A percentile compares a stretch with the other conserved stretches of the same genome.
Conservation (phyloP, 2,113 vertebrate genomes). For the Heteronetta atricapilla region DNA sequence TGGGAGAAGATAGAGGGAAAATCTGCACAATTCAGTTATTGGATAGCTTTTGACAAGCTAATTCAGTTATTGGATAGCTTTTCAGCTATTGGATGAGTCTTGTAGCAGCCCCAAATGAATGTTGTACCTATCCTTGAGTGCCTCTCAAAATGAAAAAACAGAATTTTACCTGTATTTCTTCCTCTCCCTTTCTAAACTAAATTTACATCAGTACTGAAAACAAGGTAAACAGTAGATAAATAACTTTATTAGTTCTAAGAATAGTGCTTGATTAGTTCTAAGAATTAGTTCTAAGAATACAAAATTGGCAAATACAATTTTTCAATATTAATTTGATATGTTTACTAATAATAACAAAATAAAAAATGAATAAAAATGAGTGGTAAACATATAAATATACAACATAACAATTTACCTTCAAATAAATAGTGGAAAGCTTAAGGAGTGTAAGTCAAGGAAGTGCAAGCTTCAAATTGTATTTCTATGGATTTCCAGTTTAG, state of each 20-base stretch:
- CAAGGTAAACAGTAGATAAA: background rate
- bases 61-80: background rate
- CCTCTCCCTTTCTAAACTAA: background rate
- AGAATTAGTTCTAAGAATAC: background rate
- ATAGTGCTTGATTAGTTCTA: background rate
- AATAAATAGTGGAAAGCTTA: background rate
- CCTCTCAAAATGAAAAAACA: background rate
- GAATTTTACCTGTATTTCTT: background rate
- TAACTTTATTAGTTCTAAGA: background rate
- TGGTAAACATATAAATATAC: background rate
- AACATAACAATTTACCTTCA: background rate
- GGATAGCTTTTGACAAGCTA: too few relatives aligned
- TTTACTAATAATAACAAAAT: background rate
- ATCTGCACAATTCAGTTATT: background rate
- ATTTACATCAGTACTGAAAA: background rate
- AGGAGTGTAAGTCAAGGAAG: background rate
- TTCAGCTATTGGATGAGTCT: background rate
- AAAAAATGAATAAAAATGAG: background rate
- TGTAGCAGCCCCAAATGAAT: background rate
- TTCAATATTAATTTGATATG: background rate
- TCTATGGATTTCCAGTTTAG: background rate
- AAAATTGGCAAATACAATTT: background rate
- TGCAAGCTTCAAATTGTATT: background rate
- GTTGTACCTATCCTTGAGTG: background rate
- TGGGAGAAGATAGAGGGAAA: background rate